Conservation (phyloP, 2,797 vertebrate genomes). For the Momotus momota region DNA sequence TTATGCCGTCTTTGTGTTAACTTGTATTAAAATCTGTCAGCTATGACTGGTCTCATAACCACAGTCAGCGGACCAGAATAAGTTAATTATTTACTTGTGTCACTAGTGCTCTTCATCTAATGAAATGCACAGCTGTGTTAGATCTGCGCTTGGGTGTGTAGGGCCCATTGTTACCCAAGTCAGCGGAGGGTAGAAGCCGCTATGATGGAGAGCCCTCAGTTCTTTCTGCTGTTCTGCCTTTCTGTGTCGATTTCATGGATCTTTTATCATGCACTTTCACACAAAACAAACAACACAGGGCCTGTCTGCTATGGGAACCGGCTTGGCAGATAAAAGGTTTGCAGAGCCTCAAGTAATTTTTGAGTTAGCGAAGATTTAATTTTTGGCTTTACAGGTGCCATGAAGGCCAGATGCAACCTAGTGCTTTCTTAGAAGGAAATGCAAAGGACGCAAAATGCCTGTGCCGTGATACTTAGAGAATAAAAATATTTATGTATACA, state of each 20-base stretch:
- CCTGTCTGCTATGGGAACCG: constrained; percentile 94
- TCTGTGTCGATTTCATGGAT: constrained; percentile 99
- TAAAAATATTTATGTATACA: not conserved
- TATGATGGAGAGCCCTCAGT: constrained; percentile 88
- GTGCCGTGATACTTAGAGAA: not conserved
- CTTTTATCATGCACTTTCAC: constrained; percentile 99
- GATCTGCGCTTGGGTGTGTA: constrained; percentile 87
- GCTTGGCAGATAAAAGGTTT: constrained; percentile 85
- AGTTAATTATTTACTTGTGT: constrained; percentile 99
- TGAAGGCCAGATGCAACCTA: constrained; percentile 52
- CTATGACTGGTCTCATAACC: constrained; percentile 91
- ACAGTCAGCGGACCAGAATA: constrained; percentile 95
- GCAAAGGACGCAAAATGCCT: not conserved
- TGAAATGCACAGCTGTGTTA: constrained; percentile 94
- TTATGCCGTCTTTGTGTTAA: constrained; percentile 85
- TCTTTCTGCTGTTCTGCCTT: constrained; percentile 98
- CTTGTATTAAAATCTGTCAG: constrained; percentile 88
- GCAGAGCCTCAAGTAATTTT: constrained; percentile 81
- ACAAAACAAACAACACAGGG: constrained; percentile 99
- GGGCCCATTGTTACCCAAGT: constrained; percentile 84
- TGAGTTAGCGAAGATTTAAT: constrained; percentile 83
- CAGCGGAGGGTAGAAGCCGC: constrained; percentile 87
- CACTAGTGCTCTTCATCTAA: constrained; percentile 88
- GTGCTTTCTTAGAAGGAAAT: constrained; percentile 32
- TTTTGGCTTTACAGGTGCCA: constrained; percentile 81